Base-by-base conservation (phyloP, 2,113 vertebrate genomes). In the Garra rufa region DNA sequence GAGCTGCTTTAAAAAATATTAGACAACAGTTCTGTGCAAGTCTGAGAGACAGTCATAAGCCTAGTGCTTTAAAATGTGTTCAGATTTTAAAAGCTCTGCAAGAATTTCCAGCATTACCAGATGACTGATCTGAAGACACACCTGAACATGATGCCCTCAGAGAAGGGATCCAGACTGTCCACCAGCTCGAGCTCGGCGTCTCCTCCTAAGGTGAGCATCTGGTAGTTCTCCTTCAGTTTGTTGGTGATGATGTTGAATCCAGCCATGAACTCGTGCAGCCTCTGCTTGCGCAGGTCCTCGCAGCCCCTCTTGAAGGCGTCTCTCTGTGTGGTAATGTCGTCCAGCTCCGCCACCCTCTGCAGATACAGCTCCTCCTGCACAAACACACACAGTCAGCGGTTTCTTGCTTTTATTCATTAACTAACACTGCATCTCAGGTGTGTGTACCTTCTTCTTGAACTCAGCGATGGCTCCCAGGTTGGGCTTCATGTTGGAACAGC, bases 141-240 rank as follows among this genome's bases (percentile, higher is more conserved):
- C 98, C 98, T 99, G 91, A 99, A 99, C 92, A 95, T 95, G 91
- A 99, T 97, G 90, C 98, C 98, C 91, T 99, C 98, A 0, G 98
- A 99, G 93, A 99, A 99, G 8, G 98, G 98, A 88, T 99, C 98
- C 88, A 99, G 89, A 59, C 98, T 99, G 93, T 99, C 98, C 83
- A 99, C 98, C 0, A 99, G 96, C 86, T 99, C 98, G 83, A 99
- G 89, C 91, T 99, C 98, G 5, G 98, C 98, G 24, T 99, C 98
- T 0, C 98, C 98, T 82, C 98, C 98, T 85, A 97, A 87, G 0
- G 98, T 99, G 0, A 99, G 94, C 98, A 99, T 99, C 90, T 99
- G 98, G 92, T 99, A 99, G 92, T 99, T 99, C 85, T 99, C 98
- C 89, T 99, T 99, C 91, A 99, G 93, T 85, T 99, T 99, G 91